These are phyloP conservation scores for Lissocephala sabroskyi DNA, from an alignment of 2,888 invertebrate species.

Conservation along the genomic window DNA sequence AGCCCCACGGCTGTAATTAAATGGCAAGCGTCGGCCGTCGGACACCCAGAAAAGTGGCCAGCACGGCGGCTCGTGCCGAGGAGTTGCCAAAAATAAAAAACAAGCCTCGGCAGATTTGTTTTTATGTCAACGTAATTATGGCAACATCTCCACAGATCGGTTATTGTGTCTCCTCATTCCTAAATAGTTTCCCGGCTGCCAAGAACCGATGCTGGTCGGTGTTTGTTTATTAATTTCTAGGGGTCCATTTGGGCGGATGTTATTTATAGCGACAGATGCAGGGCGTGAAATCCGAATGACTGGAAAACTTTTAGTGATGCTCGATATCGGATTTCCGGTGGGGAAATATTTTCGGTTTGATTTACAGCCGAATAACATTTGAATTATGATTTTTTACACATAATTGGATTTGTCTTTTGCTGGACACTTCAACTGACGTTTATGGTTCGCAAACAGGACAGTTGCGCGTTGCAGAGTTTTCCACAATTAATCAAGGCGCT, in stretches of 20 bases:
- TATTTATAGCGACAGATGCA: constrained; percentile 58
- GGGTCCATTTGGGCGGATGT: constrained; percentile 42
- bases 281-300: too few relatives aligned
- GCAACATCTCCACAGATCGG: constrained; percentile 13
- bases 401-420: too few relatives aligned
- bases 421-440: too few relatives aligned
- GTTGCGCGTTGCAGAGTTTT: too few relatives aligned
- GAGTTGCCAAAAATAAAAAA: background rate
- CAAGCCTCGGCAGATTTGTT: constrained; percentile 26
- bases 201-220: too few relatives aligned
- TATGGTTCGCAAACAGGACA: too few relatives aligned
- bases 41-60: background rate
- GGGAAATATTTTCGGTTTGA: too few relatives aligned
- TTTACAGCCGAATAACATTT: too few relatives aligned
- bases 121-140: constrained; percentile 49
- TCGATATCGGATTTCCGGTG: too few relatives aligned
- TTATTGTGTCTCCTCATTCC: constrained; percentile 30
- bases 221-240: constrained; percentile 21
- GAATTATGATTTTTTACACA: too few relatives aligned
- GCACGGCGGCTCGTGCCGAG: background rate
- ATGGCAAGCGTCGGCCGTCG: constrained; percentile 2
- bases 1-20: constrained; percentile 15
- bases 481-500: too few relatives aligned
- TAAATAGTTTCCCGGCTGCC: too few relatives aligned
- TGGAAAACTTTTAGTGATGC: constrained; percentile 40